phyloP scores from a whole-genome alignment of 37 sponge, comb jelly and placozoan species.

The Tethya wilhelma region DNA sequence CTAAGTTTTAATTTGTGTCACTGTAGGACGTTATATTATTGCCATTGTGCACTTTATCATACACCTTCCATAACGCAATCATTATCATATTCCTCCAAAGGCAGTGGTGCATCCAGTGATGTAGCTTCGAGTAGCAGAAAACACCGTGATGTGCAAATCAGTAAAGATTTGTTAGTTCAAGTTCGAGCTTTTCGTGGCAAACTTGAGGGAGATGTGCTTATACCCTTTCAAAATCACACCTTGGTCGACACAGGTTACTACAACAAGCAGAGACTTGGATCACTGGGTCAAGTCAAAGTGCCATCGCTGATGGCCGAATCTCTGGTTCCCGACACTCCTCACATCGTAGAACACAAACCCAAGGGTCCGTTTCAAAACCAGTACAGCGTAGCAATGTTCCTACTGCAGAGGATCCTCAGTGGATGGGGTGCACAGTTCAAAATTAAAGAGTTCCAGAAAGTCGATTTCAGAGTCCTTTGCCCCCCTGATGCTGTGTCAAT shows the following conservation, averaged over 20 bases:
- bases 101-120: too few relatives aligned
- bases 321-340: slow-evolving; percentile 23
- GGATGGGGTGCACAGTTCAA: not conserved
- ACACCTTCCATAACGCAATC: too few relatives aligned
- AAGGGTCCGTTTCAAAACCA: slow-evolving; percentile 61
- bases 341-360: slow-evolving; percentile 57
- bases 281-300: too few relatives aligned
- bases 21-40: too few relatives aligned
- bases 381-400: slow-evolving; percentile 47
- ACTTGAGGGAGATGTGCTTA: slow-evolving; percentile 1
- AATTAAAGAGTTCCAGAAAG: slow-evolving; percentile 37
- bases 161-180: too few relatives aligned
- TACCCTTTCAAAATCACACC: not conserved
- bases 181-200: not conserved
- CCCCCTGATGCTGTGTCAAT: slow-evolving; percentile 32
- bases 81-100: too few relatives aligned
- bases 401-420: slow-evolving; percentile 46
- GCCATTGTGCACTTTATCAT: too few relatives aligned
- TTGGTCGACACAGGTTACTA: too few relatives aligned
- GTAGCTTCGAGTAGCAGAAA: too few relatives aligned
- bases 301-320: slow-evolving; percentile 5
- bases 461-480: slow-evolving; percentile 64
- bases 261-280: too few relatives aligned
- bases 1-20: too few relatives aligned
- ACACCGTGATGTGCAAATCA: too few relatives aligned